Conservation (phyloP, 1,140 invertebrate genomes). For the Leptinotarsa undecemlineata region DNA sequence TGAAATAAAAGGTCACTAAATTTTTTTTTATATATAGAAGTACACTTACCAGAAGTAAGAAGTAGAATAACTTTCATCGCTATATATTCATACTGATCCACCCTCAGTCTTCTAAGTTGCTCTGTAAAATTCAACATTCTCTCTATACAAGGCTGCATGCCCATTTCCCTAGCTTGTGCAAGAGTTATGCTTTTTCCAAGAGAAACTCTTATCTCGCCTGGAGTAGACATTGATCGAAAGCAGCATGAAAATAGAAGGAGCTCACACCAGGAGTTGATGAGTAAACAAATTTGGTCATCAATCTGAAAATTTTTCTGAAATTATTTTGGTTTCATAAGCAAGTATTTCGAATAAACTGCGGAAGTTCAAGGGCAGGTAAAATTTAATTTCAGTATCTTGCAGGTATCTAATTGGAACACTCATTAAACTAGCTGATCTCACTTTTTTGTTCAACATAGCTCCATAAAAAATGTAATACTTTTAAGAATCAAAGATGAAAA, state of each 20-base stretch:
- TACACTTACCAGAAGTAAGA: conserved; percentile 80
- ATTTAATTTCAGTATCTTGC: too few relatives aligned
- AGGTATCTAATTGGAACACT: too few relatives aligned
- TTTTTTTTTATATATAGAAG: not conserved
- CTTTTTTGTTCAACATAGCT: too few relatives aligned
- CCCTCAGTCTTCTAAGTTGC: conserved; percentile 82
- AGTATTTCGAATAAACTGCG: too few relatives aligned
- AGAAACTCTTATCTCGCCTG: conserved; percentile 76
- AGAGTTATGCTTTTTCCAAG: conserved; percentile 56
- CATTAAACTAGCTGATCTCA: too few relatives aligned
- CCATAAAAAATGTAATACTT: too few relatives aligned
- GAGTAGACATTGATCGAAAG: conserved; percentile 83
- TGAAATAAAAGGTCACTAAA: too few relatives aligned
- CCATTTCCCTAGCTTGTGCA: conserved; percentile 59
- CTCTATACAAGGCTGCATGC: conserved; percentile 79
- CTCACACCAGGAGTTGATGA: conserved; percentile 98
- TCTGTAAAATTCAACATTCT: conserved; percentile 94
- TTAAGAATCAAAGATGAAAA: too few relatives aligned
- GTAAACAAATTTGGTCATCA: conserved; percentile 93
- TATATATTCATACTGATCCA: conserved; percentile 97
- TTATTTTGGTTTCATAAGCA: too few relatives aligned
- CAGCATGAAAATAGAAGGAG: conserved; percentile 90
- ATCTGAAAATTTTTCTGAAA: conserved; percentile 63
- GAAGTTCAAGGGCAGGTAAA: too few relatives aligned
- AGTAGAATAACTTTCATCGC: conserved; percentile 94